These are phyloP conservation scores for Prietella phreatophila DNA, from an alignment of 2,113 vertebrate species.

Conservation along the genomic window DNA sequence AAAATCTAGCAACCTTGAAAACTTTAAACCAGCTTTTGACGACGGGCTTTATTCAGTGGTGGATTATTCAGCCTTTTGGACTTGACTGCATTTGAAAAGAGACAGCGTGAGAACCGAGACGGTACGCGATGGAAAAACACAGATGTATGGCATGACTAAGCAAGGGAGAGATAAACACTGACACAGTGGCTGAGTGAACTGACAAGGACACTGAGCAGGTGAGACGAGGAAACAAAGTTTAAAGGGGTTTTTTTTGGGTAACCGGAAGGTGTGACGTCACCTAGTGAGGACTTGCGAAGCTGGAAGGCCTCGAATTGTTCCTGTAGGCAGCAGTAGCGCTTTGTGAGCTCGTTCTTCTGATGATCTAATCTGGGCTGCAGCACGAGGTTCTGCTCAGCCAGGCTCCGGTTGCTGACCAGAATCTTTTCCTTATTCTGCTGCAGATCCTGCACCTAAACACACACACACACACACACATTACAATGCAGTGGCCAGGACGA, in stretches of 20 bases:
- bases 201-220: not conserved
- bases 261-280: conserved; percentile 53
- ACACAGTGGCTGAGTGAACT: not conserved
- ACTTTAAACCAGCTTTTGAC: not conserved
- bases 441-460: conserved; percentile 80
- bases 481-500: not conserved
- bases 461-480: not conserved
- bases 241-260: not conserved
- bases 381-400: conserved; percentile 89
- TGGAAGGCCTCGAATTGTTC: conserved; percentile 87
- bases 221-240: not conserved
- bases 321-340: conserved; percentile 83
- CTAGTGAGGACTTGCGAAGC: conserved; percentile 77
- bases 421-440: conserved; percentile 92
- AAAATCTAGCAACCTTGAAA: not conserved
- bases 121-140: not conserved
- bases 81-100: not conserved
- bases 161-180: not conserved
- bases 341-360: conserved; percentile 82
- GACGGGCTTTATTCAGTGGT: not conserved
- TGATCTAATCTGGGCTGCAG: conserved; percentile 88
- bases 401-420: conserved; percentile 84
- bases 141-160: not conserved
- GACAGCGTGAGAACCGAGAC: not conserved
- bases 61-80: not conserved